These are phyloP conservation scores for Rhadina sibilatrix DNA, from an alignment of 2,113 vertebrate species.

Conservation along the genomic window DNA sequence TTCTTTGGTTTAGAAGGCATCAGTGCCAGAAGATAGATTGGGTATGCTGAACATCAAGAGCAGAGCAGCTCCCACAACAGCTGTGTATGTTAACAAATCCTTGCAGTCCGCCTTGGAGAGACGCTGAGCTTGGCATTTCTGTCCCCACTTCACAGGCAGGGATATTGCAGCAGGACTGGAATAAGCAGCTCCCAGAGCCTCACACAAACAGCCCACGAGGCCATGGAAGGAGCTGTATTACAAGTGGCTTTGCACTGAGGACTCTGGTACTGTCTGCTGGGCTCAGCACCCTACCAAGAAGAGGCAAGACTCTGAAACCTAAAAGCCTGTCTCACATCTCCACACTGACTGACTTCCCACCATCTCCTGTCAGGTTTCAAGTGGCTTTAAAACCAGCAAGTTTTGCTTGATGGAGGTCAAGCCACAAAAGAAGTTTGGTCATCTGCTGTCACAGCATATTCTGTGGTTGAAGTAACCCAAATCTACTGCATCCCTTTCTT, in stretches of 20 bases:
- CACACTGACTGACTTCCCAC: background rate
- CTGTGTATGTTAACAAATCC: background rate
- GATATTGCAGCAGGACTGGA: background rate
- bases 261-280: background rate
- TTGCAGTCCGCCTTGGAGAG: background rate
- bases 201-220: background rate
- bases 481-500: background rate
- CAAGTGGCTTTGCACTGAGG: background rate
- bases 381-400: background rate
- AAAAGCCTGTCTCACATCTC: background rate
- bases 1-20: background rate
- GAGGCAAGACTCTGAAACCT: background rate
- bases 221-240: background rate
- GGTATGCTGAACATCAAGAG: background rate
- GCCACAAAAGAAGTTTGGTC: background rate
- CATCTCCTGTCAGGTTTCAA: background rate
- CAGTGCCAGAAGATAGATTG: background rate
- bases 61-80: background rate
- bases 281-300: background rate
- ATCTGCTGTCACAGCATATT: background rate
- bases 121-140: background rate
- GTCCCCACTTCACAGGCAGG: background rate
- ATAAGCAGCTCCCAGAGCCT: background rate
- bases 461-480: background rate
- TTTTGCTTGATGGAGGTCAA: background rate